phyloP scores from a whole-genome alignment of 2,888 invertebrate genomes.

The Drosophila anceps region DNA sequence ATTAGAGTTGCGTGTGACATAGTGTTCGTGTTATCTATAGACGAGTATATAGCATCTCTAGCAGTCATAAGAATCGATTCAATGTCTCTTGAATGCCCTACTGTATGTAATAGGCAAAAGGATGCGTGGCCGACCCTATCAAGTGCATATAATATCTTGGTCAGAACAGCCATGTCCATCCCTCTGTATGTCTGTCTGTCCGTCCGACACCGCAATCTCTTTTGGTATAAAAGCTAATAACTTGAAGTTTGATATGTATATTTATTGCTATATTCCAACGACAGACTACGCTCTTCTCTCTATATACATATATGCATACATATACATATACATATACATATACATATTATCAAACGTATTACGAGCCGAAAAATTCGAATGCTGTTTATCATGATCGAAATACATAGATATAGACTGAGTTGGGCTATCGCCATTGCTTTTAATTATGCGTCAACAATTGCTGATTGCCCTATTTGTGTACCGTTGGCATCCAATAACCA shows the following conservation, averaged over 20 bases:
- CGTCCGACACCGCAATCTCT: too few relatives aligned
- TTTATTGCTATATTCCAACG: too few relatives aligned
- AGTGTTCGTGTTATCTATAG: not conserved
- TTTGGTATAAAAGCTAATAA: too few relatives aligned
- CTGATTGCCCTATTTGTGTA: conserved; percentile 20
- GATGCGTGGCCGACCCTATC: not conserved
- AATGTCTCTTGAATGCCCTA: not conserved
- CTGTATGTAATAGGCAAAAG: not conserved
- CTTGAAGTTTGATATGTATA: too few relatives aligned
- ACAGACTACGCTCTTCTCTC: too few relatives aligned
- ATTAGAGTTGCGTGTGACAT: not conserved
- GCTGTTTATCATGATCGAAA: not conserved
- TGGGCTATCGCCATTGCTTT: conserved; percentile 6
- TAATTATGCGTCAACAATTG: conserved; percentile 39
- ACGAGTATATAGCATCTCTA: not conserved
- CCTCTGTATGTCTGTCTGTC: not conserved
- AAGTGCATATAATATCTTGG: too few relatives aligned
- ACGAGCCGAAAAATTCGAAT: not conserved
- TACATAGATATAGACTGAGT: not conserved
- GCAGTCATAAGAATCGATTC: not conserved
- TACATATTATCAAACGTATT: not conserved
- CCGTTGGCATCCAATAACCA: not conserved
- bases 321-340: not conserved
- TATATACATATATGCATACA: too few relatives aligned
- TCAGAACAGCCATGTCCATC: too few relatives aligned